phyloP scores from a whole-genome alignment of 2,888 invertebrate species.

The Drosophila paramelanica region DNA sequence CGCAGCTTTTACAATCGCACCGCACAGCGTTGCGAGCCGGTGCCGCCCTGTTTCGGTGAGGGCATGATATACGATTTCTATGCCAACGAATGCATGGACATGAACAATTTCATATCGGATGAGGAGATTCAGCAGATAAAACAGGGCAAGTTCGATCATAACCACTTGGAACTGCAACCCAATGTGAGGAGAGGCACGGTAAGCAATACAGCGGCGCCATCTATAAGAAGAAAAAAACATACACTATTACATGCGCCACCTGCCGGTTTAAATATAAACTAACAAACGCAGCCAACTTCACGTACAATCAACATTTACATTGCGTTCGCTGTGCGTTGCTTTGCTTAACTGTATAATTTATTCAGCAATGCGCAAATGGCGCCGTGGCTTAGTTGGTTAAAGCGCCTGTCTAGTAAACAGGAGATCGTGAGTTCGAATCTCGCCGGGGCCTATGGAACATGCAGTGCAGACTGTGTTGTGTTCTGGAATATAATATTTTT shows the following conservation, averaged over 20 bases:
- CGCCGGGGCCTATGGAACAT: slow-evolving; percentile 82
- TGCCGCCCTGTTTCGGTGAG: slow-evolving; percentile 33
- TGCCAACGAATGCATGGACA: slow-evolving; percentile 67
- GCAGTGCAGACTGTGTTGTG: background rate
- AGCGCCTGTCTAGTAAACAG: slow-evolving; percentile 85
- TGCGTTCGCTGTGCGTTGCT: slow-evolving; percentile 1
- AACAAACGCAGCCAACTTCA: slow-evolving; percentile 4
- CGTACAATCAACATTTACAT: background rate
- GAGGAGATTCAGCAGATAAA: slow-evolving; percentile 61
- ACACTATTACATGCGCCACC: slow-evolving; percentile 7
- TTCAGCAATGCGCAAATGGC: slow-evolving; percentile 45
- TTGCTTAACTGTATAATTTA: slow-evolving; percentile 3
- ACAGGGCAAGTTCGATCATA: slow-evolving; percentile 53
- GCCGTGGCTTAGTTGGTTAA: slow-evolving; percentile 85
- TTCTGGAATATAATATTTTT: background rate
- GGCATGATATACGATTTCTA: slow-evolving; percentile 55
- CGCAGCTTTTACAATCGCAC: slow-evolving; percentile 85
- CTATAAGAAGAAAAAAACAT: background rate
- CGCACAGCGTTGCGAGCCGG: slow-evolving; percentile 74
- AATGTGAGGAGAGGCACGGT: slow-evolving; percentile 14
- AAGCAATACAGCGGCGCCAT: slow-evolving; percentile 20
- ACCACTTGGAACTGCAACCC: slow-evolving; percentile 44
- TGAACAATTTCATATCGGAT: slow-evolving; percentile 51
- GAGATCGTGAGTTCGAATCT: slow-evolving; percentile 85
- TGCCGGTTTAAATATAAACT: background rate